phyloP scores from a whole-genome alignment of 1,140 invertebrate genomes.

The Lepidurus arcticus region DNA sequence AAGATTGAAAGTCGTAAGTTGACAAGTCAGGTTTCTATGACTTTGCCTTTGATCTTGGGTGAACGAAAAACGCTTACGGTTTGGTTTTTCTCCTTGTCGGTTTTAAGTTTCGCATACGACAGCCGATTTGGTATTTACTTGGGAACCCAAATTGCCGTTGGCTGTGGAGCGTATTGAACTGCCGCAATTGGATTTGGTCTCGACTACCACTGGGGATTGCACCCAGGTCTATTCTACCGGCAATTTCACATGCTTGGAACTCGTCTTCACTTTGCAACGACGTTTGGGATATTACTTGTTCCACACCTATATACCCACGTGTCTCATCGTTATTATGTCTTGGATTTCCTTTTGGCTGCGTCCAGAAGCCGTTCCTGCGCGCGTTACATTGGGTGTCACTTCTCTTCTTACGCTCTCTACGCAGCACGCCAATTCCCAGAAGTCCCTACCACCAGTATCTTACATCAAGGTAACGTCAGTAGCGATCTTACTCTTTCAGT shows the following conservation, averaged over 20 bases:
- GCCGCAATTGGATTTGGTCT: slow-evolving; percentile 40
- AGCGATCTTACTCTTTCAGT: neutral
- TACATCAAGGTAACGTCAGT: slow-evolving; percentile 43
- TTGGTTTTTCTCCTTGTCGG: neutral
- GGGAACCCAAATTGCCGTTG: slow-evolving; percentile 39
- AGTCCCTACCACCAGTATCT: slow-evolving; percentile 44
- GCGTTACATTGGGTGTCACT: slow-evolving; percentile 44
- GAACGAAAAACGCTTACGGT: neutral
- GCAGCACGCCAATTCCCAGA: slow-evolving; percentile 45
- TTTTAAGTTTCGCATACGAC: slow-evolving; percentile 42
- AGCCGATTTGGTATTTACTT: slow-evolving; percentile 41
- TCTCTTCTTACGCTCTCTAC: slow-evolving; percentile 43
- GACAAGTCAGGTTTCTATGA: neutral
- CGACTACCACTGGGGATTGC: slow-evolving; percentile 40
- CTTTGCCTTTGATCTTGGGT: slow-evolving; percentile 22
- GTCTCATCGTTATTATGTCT: slow-evolving; percentile 45
- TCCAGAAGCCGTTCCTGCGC: slow-evolving; percentile 44
- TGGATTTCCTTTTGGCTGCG: slow-evolving; percentile 46
- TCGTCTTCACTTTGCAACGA: slow-evolving; percentile 42
- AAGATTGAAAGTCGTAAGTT: slow-evolving; percentile 45
- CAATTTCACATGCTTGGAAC: slow-evolving; percentile 45
- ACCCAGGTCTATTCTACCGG: slow-evolving; percentile 41
- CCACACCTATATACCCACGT: slow-evolving; percentile 45
- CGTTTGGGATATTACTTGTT: slow-evolving; percentile 44
- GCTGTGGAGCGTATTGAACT: slow-evolving; percentile 41